A percentile compares a stretch with the other conserved stretches of the same genome.
These are phyloP conservation scores for Falco concolor DNA, from an alignment of 2,797 vertebrate genomes.

Conservation along the genomic window DNA sequence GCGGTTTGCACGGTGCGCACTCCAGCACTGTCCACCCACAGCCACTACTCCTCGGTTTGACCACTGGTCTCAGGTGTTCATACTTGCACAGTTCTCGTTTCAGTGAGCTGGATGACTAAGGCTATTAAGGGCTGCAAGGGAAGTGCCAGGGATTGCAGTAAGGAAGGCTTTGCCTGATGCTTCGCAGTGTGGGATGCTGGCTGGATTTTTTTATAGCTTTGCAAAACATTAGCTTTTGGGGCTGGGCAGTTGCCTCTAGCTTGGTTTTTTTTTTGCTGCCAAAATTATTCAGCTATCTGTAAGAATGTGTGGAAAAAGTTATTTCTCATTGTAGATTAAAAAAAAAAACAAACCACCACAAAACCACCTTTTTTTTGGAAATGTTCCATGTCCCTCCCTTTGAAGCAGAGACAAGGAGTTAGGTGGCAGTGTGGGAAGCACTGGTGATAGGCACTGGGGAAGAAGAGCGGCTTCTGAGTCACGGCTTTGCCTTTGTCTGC, in stretches of 20 bases:
- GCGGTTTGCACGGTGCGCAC: accelerated
- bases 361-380: neutral
- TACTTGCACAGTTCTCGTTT: neutral
- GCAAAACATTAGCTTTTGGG: neutral
- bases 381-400: neutral
- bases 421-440: neutral
- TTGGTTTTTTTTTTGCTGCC: neutral
- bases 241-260: neutral
- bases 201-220: neutral
- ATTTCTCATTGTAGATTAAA: neutral
- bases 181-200: neutral
- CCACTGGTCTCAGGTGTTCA: neutral
- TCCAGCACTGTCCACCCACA: neutral
- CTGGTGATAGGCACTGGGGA: neutral
- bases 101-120: neutral
- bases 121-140: neutral
- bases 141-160: neutral
- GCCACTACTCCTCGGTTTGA: neutral
- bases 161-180: neutral
- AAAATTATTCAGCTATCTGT: neutral
- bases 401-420: neutral
- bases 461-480: neutral
- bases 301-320: neutral
- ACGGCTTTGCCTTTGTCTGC: neutral
- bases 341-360: accelerated